Conservation (phyloP, 2,113 vertebrate genomes). For the Psephotus haematonotus region DNA sequence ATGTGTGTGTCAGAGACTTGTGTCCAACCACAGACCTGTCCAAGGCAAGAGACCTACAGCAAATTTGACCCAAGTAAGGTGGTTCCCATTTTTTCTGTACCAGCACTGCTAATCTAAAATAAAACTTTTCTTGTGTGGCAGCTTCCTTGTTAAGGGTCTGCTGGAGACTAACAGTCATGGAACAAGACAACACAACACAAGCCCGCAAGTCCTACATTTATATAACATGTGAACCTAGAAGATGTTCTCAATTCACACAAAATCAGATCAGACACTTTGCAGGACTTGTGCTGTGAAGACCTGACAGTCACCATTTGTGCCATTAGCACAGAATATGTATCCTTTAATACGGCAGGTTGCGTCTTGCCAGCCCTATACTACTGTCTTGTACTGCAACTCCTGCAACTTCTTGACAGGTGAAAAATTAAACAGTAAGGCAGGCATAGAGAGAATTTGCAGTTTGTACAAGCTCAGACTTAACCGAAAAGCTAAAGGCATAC, state of each 20-base stretch:
- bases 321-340: neutral
- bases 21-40: neutral
- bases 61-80: too few relatives aligned
- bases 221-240: neutral
- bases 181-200: neutral
- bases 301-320: neutral
- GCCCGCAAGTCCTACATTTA: neutral
- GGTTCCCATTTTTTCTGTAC: neutral
- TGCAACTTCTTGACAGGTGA: neutral
- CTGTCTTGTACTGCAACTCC: neutral
- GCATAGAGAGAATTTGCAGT: neutral
- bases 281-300: neutral
- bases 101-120: neutral
- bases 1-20: neutral
- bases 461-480: neutral
- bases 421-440: neutral
- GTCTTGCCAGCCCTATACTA: neutral
- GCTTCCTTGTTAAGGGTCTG: neutral
- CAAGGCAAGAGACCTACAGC: neutral
- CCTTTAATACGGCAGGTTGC: neutral
- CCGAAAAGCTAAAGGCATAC: slow-evolving; percentile 24
- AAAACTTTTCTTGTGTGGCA: accelerated
- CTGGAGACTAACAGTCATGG: neutral
- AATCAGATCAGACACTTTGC: neutral
- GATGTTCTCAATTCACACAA: neutral